A percentile compares a stretch with the other conserved stretches of the same genome.
Conservation (phyloP, 2,797 vertebrate genomes). For the Eurystomus glaucurus region DNA sequence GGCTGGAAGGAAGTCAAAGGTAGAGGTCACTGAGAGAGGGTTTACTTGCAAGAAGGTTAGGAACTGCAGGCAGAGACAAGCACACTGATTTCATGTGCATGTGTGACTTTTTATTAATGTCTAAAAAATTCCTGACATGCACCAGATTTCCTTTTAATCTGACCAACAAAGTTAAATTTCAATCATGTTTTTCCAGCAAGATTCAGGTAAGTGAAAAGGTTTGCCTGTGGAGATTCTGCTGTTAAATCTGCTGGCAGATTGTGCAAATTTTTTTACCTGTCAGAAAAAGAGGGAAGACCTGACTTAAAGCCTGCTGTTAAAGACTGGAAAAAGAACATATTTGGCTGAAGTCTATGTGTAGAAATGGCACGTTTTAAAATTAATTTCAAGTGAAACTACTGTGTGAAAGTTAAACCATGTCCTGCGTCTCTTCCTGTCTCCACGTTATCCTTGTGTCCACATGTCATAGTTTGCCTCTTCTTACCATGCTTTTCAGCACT, state of each 20-base stretch:
- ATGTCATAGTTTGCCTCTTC: not conserved
- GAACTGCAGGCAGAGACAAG: not conserved
- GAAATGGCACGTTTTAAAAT: not conserved
- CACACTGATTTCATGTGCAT: not conserved
- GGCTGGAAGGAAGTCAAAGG: not conserved
- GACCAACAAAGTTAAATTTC: not conserved
- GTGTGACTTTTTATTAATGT: not conserved
- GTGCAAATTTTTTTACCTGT: not conserved
- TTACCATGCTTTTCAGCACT: not conserved
- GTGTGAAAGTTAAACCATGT: not conserved
- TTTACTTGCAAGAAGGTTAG: not conserved
- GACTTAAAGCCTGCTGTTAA: not conserved
- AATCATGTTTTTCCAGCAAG: not conserved
- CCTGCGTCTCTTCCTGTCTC: not conserved
- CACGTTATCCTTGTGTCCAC: accelerated
- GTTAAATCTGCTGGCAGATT: not conserved
- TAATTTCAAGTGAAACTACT: not conserved
- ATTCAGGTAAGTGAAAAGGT: not conserved
- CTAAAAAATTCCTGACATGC: not conserved
- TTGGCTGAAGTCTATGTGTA: not conserved
- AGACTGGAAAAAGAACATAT: not conserved
- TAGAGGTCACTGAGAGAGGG: not conserved
- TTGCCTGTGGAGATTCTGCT: not conserved
- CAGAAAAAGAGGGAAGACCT: not conserved
- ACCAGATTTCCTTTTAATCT: not conserved